Base-by-base conservation (phyloP, 1,140 invertebrate species). In the Drosophila takahashii region DNA sequence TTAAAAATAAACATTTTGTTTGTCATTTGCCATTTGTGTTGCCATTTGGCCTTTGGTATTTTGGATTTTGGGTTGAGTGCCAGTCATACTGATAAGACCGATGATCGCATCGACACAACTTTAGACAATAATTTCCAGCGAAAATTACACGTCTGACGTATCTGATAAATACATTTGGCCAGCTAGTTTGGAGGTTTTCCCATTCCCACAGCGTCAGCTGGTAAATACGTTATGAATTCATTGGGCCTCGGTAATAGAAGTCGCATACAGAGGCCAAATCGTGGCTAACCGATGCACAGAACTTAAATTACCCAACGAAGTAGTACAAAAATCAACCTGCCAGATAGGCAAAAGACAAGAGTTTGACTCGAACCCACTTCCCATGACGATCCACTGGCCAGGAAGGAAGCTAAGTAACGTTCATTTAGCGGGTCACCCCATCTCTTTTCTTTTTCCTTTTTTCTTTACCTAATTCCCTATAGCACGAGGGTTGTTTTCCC, bases 161-260 rank as follows among this genome's bases (percentile, higher is more conserved):
- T 77, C 60, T 56, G 2, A 42, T 27, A 48, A 61, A 85, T 85
- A 79, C 60, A 61, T 61, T 73, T 3, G 45, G 36, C 22, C 34
- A 8, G 36, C 48, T 26, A 13, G 26, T 10, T 58, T 44, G 11
- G 34, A 69, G 66, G 53, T 69, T 58, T 79, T 64, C 44, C 27
- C 45, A 60, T 71, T 78, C 58, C 48, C 83, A 77, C 50, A 65
- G 27, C 44, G 83, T 83, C 83, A 86, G 76, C 56, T 87, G 83
- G 83, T 54, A 83, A 81, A 79, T 72, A 86, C 83, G 83, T 86
- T 87, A 86, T 27, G 61, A 59, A 45, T 70, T 41, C 41, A 6
- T 42, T 47, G 70, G 57, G 57, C 60, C 74, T 76, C 77, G 57
- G 81, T 75, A 75, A 75, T 51, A 62, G 57, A 62, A 69, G 50